Evolutionary conservation across 2,797 vertebrate genomes (phyloP), one percentile per base, ranked within the genome.

Genomic region (Neosilurus mollespiculum): DNA sequence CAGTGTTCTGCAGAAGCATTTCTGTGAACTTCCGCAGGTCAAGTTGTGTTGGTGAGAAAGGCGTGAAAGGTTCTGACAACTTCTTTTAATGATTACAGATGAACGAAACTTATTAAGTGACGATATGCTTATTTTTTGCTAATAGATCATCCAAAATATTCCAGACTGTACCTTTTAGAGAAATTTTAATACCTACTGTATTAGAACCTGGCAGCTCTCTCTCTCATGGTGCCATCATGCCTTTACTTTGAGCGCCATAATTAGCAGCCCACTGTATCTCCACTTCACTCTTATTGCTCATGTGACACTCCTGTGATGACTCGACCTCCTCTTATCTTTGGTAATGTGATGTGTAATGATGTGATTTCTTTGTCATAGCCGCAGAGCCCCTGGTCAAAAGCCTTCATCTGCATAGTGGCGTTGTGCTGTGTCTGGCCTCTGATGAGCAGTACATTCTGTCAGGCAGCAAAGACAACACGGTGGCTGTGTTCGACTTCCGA

Each of bases 361-460:
- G 10, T 85, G 11, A 53, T 86, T 10, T 49, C 58, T 81, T 64
- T 89, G 51, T 4, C 1, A 18, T 87, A 98, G 97, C 92, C 0
- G 83, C 93, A 15, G 92, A 94, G 5, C 92, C 93, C 2, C 87
- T 95, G 86, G 92, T 97, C 86, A 94, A 95, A 91, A 96, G 94
- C 58, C 90, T 96, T 79, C 92, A 90, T 84, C 93, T 96, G 66
- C 97, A 98, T 70, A 88, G 92, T 3, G 95, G 93, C 0, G 95
- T 95, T 0, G 96, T 98, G 15, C 91, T 98, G 88, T 95, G 95
- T 1, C 91, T 98, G 72, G 93, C 90, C 5, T 95, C 96, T 0
- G 95, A 98, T 0, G 96, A 98, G 37, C 93, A 88, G 61, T 95
- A 96, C 88, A 96, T 99, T 81, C 87, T 99, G 85, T 97, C 96